These are phyloP conservation scores for Nerophis ophidion DNA, from an alignment of 2,113 vertebrate species.

Conservation along the genomic window DNA sequence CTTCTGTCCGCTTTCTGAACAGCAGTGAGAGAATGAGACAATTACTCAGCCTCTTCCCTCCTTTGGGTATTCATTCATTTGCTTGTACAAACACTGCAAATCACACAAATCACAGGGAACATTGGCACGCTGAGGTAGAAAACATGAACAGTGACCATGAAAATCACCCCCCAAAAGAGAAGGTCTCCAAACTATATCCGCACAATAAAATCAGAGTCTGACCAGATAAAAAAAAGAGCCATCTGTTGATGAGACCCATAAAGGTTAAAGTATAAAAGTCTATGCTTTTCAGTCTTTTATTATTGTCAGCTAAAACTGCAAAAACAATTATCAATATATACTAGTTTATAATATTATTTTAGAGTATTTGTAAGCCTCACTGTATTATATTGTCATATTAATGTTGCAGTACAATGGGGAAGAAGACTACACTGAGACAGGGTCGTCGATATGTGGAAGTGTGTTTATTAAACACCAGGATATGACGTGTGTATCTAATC, in stretches of 20 bases:
- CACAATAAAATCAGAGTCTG: constrained; percentile 9
- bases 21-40: constrained; percentile 29
- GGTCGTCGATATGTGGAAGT: too few relatives aligned
- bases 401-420: too few relatives aligned
- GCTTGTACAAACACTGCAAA: constrained; percentile 40
- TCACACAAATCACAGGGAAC: constrained; percentile 38
- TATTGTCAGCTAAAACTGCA: not conserved
- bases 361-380: too few relatives aligned
- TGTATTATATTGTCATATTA: too few relatives aligned
- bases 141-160: constrained; percentile 24
- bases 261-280: not conserved
- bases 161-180: constrained; percentile 21
- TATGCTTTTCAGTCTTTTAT: not conserved
- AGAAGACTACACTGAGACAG: too few relatives aligned
- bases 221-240: constrained; percentile 7
- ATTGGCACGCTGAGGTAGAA: constrained; percentile 24
- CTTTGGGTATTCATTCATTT: constrained; percentile 26
- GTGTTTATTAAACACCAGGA: too few relatives aligned
- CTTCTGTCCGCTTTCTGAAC: constrained; percentile 1
- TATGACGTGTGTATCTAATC: too few relatives aligned
- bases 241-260: constrained; percentile 8
- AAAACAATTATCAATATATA: not conserved
- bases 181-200: not conserved
- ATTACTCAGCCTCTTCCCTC: constrained; percentile 21
- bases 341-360: too few relatives aligned